Evolutionary conservation across 2,888 invertebrate species (phyloP), one percentile per base, ranked within the genome.

Genomic region (Tetropium fuscum): DNA sequence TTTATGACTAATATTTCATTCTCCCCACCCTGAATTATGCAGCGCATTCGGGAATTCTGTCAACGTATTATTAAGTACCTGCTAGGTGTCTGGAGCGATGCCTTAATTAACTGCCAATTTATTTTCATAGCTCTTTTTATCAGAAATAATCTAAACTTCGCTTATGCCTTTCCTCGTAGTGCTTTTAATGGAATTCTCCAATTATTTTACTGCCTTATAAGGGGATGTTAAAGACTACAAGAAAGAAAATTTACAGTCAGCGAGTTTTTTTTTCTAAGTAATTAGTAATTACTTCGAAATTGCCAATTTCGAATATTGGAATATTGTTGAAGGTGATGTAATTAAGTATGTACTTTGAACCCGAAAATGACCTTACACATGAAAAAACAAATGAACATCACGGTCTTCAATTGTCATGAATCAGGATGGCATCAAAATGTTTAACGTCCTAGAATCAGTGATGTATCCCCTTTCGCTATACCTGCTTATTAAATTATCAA

Each of bases 41-140:
- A 34, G 53, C 45, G 16, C 36, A 43, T 44, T 34, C 16, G 15
- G 38, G 25, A 44, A 49, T 41, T 53, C 41, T 48, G 53, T 53
- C 56, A 55, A 49, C 49, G 49, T 25, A 25, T 53, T 56, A 60
- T 53, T 47, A 60, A 56, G 56, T 47, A 51, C 45, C 60, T 60
- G 22, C 19, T 22, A 49, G 54, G 58, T 51, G 58, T 44, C 36
- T 40, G 7, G 13, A 7, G 10, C 19, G 25, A 30, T 20, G 22
- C 40, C 16, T 40, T 40, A 40, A 53, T 58, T 58, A 58, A 47
- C 53, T 58, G 19, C 47, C 58, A 53, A 58, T 58, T 58, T 47
- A 49, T 45, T 53, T 47, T 54, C 43, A 25, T 48, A 41, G 40
- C 10, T 16, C 11, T 40, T 40, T 40, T 40, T 40, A 5, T 40